Percentiles rank a stretch among this genome's conserved stretches.
phyloP scores from a whole-genome alignment of 2,888 invertebrate species.

The Eueremaeus valkanovi region DNA sequence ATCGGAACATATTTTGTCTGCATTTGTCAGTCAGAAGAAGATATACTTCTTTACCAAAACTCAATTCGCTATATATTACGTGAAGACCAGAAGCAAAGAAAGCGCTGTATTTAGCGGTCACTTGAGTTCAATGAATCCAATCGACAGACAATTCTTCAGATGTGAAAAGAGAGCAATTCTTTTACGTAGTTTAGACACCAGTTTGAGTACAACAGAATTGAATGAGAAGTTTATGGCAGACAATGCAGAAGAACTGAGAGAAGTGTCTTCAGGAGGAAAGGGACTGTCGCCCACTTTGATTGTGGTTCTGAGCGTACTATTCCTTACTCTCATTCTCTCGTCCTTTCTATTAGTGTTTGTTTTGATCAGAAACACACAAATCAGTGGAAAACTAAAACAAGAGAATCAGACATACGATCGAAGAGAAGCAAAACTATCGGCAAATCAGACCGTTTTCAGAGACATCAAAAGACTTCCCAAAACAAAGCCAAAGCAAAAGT shows the following conservation, averaged over 20 bases:
- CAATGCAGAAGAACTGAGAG: no score
- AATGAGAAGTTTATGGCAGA: no score
- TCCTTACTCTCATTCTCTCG: not conserved
- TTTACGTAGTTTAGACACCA: not conserved
- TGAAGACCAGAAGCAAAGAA: not conserved
- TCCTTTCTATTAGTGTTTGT: not conserved
- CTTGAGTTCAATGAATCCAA: not conserved
- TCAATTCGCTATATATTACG: not conserved
- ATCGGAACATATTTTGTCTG: not conserved
- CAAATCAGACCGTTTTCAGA: no score
- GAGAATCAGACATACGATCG: not conserved
- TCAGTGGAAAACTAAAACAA: not conserved
- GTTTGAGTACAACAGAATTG: not conserved
- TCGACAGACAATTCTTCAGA: not conserved
- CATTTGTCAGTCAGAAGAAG: not conserved
- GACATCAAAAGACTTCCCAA: no score
- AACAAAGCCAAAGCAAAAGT: not conserved
- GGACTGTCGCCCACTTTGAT: conserved; percentile 1
- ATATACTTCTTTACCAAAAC: not conserved
- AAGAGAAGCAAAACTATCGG: not conserved
- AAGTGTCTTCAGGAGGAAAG: no score
- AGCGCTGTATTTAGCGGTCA: not conserved
- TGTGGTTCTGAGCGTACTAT: not conserved
- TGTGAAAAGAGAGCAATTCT: not conserved
- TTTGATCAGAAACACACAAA: not conserved